These are phyloP conservation scores for Nerophis lumbriciformis DNA, from an alignment of 2,113 vertebrate genomes.

Conservation along the genomic window DNA sequence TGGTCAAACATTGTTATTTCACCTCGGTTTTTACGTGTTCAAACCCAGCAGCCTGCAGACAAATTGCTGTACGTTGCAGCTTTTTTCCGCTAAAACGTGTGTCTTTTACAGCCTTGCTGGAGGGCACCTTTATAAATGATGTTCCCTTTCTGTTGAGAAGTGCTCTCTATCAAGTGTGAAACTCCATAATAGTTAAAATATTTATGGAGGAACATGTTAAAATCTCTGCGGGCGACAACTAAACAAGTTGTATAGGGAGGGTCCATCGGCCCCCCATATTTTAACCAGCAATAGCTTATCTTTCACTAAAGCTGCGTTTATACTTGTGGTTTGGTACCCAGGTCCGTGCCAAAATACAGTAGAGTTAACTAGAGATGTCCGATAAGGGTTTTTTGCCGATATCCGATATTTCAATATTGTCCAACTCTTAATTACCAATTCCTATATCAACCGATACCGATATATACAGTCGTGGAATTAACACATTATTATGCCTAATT, in stretches of 20 bases:
- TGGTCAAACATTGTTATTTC: background rate
- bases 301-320: no score
- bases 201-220: background rate
- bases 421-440: no score
- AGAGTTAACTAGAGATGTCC: no score
- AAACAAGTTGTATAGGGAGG: background rate
- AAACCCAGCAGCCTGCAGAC: background rate
- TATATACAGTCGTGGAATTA: no score
- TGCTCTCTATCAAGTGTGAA: background rate
- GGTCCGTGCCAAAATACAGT: no score
- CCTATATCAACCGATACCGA: no score
- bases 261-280: background rate
- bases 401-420: no score
- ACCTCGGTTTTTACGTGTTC: background rate
- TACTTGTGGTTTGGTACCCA: no score
- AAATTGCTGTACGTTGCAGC: background rate
- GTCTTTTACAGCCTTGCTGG: conserved; percentile 5
- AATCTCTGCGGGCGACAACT: background rate
- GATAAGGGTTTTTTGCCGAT: no score
- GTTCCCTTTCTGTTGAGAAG: background rate
- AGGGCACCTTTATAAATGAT: conserved; percentile 7
- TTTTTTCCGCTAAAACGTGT: conserved; percentile 1
- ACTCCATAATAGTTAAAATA: background rate
- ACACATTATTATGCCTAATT: no score
- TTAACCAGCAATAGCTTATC: no score